Evolutionary conservation across 2,797 vertebrate species (phyloP).

Genomic region (Harpagifer antarcticus): DNA sequence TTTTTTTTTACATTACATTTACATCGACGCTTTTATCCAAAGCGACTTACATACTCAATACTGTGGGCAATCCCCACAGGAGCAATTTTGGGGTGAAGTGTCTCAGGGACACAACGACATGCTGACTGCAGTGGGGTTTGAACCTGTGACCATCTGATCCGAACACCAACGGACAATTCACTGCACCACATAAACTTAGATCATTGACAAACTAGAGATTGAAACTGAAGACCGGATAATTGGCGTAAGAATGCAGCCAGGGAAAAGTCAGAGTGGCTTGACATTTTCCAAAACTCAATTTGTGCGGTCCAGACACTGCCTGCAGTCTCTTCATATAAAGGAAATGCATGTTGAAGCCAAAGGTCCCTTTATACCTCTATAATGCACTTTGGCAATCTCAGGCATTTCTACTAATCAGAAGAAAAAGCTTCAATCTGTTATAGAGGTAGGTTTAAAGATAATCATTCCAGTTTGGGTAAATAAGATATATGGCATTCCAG

Average conservation of each 20-base stretch:
- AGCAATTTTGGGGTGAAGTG: too few relatives aligned
- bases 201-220: slow-evolving; percentile 10
- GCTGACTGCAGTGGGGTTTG: too few relatives aligned
- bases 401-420: slow-evolving; percentile 3
- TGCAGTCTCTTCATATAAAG: slow-evolving; percentile 40
- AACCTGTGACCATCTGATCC: too few relatives aligned
- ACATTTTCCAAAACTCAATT: slow-evolving; percentile 80
- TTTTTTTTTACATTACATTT: background rate
- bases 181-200: slow-evolving; percentile 1
- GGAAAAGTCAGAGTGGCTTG: slow-evolving; percentile 60
- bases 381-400: slow-evolving; percentile 6
- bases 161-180: too few relatives aligned
- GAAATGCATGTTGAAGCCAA: slow-evolving; percentile 43
- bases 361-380: slow-evolving; percentile 22
- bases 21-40: too few relatives aligned
- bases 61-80: too few relatives aligned
- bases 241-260: slow-evolving; percentile 63
- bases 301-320: slow-evolving; percentile 61
- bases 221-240: slow-evolving; percentile 57
- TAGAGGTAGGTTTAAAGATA: background rate
- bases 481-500: background rate
- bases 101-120: too few relatives aligned
- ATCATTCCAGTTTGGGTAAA: background rate
- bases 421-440: background rate
- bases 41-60: too few relatives aligned